phyloP scores from a whole-genome alignment of 1,140 invertebrate genomes.

The Chelonus insularis region DNA sequence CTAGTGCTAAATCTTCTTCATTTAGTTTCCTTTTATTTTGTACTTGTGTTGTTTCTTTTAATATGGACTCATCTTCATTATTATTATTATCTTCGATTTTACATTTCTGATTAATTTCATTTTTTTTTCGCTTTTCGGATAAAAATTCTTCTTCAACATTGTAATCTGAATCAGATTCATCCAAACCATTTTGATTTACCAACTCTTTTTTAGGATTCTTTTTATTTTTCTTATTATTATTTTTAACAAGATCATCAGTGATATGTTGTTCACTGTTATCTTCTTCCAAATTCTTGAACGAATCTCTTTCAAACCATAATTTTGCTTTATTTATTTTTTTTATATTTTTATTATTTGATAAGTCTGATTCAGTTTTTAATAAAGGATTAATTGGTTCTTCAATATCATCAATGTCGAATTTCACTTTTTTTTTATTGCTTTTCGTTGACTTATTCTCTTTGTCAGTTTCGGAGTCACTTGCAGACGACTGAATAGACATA shows the following conservation, averaged over 20 bases:
- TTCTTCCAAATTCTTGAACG: conserved; percentile 79
- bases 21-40: conserved; percentile 74
- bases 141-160: conserved; percentile 62
- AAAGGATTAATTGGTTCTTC: conserved; percentile 70
- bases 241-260: no score
- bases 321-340: conserved; percentile 77
- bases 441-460: conserved; percentile 53
- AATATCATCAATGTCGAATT: conserved; percentile 50
- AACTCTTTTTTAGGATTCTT: conserved; percentile 27
- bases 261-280: conserved; percentile 85
- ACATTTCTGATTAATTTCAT: conserved; percentile 58
- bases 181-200: conserved; percentile 54
- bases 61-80: conserved; percentile 48
- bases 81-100: conserved; percentile 72
- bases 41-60: conserved; percentile 41
- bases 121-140: conserved; percentile 42
- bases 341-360: conserved; percentile 74
- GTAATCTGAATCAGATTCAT: conserved; percentile 65
- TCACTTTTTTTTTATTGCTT: conserved; percentile 42
- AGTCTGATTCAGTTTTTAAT: conserved; percentile 81
- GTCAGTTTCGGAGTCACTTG: no score
- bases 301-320: conserved; percentile 89
- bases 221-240: conserved; percentile 64
- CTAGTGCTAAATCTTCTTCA: conserved; percentile 85
- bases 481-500: no score